Conservation (phyloP, 2,113 vertebrate species). For the Origma solitaria region DNA sequence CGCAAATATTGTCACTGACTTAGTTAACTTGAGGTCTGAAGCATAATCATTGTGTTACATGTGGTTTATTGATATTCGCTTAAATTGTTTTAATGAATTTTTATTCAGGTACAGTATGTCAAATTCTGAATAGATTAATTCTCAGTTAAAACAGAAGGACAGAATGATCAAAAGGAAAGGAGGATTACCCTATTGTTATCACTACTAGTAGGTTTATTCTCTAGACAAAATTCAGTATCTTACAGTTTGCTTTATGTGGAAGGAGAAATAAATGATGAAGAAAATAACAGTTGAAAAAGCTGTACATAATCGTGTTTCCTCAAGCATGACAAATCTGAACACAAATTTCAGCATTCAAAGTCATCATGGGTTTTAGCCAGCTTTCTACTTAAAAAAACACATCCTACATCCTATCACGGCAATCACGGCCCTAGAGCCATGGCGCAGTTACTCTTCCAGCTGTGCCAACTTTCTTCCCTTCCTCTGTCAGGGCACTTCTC, state of each 20-base stretch:
- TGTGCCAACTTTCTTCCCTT: not conserved
- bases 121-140: not conserved
- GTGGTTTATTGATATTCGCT: not conserved
- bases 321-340: not conserved
- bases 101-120: not conserved
- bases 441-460: not conserved
- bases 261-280: not conserved
- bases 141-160: not conserved
- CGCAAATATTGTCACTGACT: not conserved
- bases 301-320: not conserved
- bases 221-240: not conserved
- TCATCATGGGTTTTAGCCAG: not conserved
- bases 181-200: not conserved
- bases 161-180: not conserved
- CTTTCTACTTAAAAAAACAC: not conserved
- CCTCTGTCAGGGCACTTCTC: not conserved
- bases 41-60: not conserved
- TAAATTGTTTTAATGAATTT: not conserved
- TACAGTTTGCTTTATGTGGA: not conserved
- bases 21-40: not conserved
- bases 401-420: not conserved
- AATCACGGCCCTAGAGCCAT: not conserved
- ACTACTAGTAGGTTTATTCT: not conserved
- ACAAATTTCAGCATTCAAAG: not conserved
- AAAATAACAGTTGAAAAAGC: not conserved